Percentiles rank a stretch among this genome's conserved stretches.
Conservation (phyloP, 2,113 vertebrate species). For the Melospiza georgiana region DNA sequence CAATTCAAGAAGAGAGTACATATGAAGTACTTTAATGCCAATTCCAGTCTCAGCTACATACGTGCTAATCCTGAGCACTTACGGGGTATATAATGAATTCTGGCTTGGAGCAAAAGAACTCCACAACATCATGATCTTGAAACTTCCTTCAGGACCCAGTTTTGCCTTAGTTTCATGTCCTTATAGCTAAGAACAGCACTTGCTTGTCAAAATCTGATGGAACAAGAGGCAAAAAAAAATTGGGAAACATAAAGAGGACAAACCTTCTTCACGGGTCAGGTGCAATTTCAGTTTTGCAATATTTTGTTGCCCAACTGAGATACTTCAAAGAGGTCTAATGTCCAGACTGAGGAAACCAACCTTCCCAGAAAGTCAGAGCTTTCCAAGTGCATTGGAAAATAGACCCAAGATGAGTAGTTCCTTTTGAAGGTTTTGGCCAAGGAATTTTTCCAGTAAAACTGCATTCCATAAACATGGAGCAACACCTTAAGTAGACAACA, state of each 20-base stretch:
- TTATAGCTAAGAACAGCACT: background rate
- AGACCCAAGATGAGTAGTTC: slow-evolving; percentile 40
- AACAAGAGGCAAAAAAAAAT: background rate
- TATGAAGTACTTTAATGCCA: background rate
- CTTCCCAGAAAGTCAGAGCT: slow-evolving; percentile 26
- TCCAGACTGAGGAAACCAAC: slow-evolving; percentile 18
- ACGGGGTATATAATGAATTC: background rate
- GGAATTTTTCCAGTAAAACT: slow-evolving; percentile 65
- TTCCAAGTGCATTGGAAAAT: slow-evolving; percentile 46
- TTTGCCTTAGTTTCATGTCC: background rate
- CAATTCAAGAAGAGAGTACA: background rate
- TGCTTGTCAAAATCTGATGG: background rate
- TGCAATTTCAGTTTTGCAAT: slow-evolving; percentile 45
- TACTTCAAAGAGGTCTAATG: slow-evolving; percentile 35
- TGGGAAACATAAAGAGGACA: background rate
- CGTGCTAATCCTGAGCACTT: background rate
- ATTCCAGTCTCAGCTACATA: background rate
- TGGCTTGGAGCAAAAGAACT: background rate
- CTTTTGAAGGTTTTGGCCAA: slow-evolving; percentile 60
- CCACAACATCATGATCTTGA: background rate
- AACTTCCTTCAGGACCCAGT: background rate
- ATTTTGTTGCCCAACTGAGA: slow-evolving; percentile 14
- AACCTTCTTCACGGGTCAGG: slow-evolving; percentile 22
- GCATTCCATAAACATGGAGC: slow-evolving; percentile 64
- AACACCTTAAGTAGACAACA: slow-evolving; percentile 54